Evolutionary conservation across 2,888 invertebrate genomes (phyloP), one percentile per base, ranked within the genome.

Genomic region (Thelaira solivaga): DNA sequence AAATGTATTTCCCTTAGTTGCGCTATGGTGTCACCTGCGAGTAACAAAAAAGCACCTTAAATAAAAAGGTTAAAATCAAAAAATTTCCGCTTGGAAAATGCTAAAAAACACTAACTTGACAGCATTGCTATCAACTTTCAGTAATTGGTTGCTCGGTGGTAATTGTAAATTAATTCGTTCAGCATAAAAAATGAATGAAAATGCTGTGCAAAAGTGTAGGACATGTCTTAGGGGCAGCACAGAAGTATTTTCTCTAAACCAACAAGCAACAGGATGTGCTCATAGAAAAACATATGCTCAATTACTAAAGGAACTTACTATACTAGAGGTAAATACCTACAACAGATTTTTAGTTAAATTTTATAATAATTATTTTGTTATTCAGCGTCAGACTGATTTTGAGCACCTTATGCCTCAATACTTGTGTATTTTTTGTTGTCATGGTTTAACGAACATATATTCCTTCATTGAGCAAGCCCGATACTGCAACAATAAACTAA

Each of bases 391-490:
- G 2, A 1, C 10, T 3, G 64, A 69, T 8, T 59, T 65, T 29
- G 68, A 73, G 13, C 8, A 2, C 49, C 22, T 57, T 2, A 64
- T 78, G 69, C 73, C 77, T 4, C 77, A 78, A 45, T 36, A 59
- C 22, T 29, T 78, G 10, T 78, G 77, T 18, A 0, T 26, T 5
- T 13, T 39, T 11, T 86, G 86, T 53, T 47, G 81, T 18, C 64
- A 45, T 7, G 81, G 82, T 18, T 53, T 86, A 24, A 80, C 82
- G 26, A 80, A 76, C 26, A 82, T 83, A 0, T 84, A 83, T 18
- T 73, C 61, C 3, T 86, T 86, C 61, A 83, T 86, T 6, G 13
- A 80, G 20, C 83, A 83, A 74, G 85, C 81, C 0, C 83, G 82
- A 3, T 74, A 81, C 34, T 82, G 82, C 11, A 82, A 84, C 13